Evolutionary conservation across 2,113 vertebrate genomes (phyloP).

Genomic region (Chitala chitala): DNA sequence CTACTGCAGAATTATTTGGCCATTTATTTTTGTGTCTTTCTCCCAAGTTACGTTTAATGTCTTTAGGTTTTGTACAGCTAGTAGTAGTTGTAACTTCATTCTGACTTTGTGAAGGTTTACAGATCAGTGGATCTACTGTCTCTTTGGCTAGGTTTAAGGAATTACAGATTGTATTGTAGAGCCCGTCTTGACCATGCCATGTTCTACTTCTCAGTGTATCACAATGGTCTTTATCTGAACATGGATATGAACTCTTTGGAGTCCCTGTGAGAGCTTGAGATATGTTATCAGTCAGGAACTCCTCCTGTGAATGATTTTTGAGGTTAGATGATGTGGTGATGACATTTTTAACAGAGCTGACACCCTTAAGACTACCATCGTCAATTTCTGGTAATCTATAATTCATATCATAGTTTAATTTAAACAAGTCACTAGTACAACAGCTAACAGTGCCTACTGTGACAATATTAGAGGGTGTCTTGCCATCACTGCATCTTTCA

Average conservation of each 20-base stretch:
- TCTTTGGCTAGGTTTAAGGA: conserved; percentile 14
- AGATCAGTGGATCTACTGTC: no score
- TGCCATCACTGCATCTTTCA: not conserved
- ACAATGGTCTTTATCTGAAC: no score
- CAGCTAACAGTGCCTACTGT: not conserved
- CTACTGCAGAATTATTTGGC: not conserved
- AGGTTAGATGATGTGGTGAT: not conserved
- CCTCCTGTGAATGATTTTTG: not conserved
- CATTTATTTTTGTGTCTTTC: not conserved
- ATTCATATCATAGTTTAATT: not conserved
- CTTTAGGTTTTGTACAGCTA: not conserved
- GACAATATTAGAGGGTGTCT: not conserved
- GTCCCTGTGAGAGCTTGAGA: not conserved
- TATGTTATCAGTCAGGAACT: not conserved
- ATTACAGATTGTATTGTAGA: conserved; percentile 17
- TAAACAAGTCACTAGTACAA: not conserved
- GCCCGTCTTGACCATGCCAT: conserved; percentile 1
- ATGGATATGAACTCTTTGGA: no score
- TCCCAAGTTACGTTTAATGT: not conserved
- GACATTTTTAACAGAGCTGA: not conserved
- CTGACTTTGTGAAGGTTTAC: not conserved
- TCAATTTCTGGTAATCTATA: not conserved
- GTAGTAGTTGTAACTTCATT: conserved; percentile 9
- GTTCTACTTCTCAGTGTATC: no score
- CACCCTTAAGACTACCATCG: not conserved